phyloP scores from a whole-genome alignment of 2,888 invertebrate species.

The Amorpha juglandis region DNA sequence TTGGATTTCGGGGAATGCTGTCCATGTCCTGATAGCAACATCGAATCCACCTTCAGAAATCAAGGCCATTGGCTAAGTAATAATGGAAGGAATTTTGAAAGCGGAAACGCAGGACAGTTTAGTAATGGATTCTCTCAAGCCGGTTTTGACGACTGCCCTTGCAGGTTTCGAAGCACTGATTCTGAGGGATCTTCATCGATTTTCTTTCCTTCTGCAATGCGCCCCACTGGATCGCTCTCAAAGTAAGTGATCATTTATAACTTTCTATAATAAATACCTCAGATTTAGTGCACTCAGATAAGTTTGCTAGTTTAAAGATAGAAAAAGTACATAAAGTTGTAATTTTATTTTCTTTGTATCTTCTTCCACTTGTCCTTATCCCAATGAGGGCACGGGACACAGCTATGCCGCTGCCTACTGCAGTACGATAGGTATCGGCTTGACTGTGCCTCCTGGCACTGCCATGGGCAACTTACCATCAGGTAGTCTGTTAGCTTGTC shows the following conservation, averaged over 20 bases:
- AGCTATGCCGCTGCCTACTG: no score
- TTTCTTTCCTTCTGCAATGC: conserved; percentile 54
- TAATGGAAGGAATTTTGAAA: not conserved
- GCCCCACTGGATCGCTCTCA: conserved; percentile 46
- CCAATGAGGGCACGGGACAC: no score
- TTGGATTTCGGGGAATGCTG: conserved; percentile 59
- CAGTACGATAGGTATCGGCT: no score
- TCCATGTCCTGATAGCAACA: conserved; percentile 55
- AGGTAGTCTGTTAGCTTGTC: no score
- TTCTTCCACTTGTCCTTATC: no score
- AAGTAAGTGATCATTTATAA: conserved; percentile 45
- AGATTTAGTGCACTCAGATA: no score
- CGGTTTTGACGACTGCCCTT: conserved; percentile 54
- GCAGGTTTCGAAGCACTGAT: conserved; percentile 53
- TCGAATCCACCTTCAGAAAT: not conserved
- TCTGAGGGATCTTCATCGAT: conserved; percentile 63
- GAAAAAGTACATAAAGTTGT: no score
- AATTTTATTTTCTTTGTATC: no score
- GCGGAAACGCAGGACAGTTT: not conserved
- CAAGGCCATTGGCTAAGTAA: not conserved
- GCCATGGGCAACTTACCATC: no score
- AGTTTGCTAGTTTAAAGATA: no score
- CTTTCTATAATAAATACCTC: not conserved
- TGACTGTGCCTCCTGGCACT: no score
- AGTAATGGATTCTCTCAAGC: conserved; percentile 31